These are phyloP conservation scores for Scaptodrosophila latifasciaeformis DNA, from an alignment of 2,888 invertebrate genomes.

Conservation along the genomic window DNA sequence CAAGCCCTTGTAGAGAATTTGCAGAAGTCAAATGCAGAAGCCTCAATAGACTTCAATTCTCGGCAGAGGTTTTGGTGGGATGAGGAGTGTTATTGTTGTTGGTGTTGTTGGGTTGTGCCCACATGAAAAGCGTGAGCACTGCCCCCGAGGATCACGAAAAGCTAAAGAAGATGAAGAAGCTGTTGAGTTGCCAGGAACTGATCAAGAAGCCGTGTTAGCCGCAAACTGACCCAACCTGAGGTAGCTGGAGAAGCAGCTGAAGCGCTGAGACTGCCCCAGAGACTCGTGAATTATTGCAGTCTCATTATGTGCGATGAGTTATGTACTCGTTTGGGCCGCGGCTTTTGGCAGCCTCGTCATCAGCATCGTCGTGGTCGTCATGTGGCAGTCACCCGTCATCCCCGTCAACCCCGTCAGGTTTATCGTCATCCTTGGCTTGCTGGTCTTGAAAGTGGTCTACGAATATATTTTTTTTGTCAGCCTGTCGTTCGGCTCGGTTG, in stretches of 20 bases:
- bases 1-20: too few species aligned
- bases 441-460: conserved; percentile 4
- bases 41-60: too few species aligned
- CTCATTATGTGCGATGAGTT: conserved; percentile 74
- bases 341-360: conserved; percentile 33
- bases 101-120: conserved; percentile 32
- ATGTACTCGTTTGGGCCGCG: conserved; percentile 61
- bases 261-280: background rate
- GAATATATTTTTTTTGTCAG: background rate
- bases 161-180: background rate
- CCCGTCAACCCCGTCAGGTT: conserved; percentile 4
- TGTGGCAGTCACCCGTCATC: too few species aligned
- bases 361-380: conserved; percentile 42
- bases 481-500: background rate
- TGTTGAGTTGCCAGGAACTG: background rate
- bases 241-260: too few species aligned
- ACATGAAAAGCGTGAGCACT: too few species aligned
- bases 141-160: conserved; percentile 53
- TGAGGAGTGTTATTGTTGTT: conserved; percentile 6
- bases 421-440: conserved; percentile 14
- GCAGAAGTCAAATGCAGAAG: too few species aligned
- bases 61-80: conserved; percentile 8
- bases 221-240: too few species aligned
- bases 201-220: too few species aligned
- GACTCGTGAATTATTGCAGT: conserved; percentile 72